phyloP scores from a whole-genome alignment of 2,797 vertebrate species.

The Myripristis jacobus region DNA sequence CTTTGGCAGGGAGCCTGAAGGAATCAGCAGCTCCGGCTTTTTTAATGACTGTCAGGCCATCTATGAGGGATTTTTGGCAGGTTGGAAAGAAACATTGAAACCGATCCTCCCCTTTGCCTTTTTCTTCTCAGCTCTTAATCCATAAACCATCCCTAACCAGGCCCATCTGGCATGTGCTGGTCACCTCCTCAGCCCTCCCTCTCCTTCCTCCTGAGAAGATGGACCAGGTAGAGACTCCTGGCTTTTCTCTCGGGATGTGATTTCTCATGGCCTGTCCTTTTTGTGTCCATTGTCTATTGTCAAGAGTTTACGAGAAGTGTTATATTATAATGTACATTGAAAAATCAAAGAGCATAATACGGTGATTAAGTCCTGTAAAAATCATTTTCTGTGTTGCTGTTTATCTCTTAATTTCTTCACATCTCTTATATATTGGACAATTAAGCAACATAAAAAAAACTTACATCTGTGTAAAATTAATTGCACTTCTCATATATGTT shows the following conservation, averaged over 20 bases:
- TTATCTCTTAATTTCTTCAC: constrained; percentile 19
- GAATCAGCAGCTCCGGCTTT: constrained; percentile 68
- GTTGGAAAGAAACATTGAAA: constrained; percentile 78
- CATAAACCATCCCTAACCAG: constrained; percentile 73
- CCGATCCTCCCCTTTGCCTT: constrained; percentile 65
- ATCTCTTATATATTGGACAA: constrained; percentile 25
- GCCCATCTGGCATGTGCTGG: constrained; percentile 65
- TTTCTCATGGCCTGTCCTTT: constrained; percentile 57
- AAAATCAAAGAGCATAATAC: neutral
- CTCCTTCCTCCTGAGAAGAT: constrained; percentile 5
- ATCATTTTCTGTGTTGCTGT: neutral
- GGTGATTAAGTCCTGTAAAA: neutral
- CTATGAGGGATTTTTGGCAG: constrained; percentile 74
- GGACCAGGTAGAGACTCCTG: constrained; percentile 25
- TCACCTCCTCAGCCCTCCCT: constrained; percentile 44
- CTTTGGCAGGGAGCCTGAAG: constrained; percentile 71
- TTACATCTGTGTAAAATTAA: neutral
- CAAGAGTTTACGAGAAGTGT: no score
- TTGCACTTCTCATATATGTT: neutral
- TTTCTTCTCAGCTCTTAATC: constrained; percentile 76
- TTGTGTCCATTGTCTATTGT: neutral
- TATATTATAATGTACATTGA: neutral
- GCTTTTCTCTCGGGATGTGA: constrained; percentile 46
- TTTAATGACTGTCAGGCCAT: constrained; percentile 67
- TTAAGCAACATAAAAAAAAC: constrained; percentile 21